phyloP scores from a whole-genome alignment of 2,888 invertebrate genomes.

The Mimumesa dahlbomi region DNA sequence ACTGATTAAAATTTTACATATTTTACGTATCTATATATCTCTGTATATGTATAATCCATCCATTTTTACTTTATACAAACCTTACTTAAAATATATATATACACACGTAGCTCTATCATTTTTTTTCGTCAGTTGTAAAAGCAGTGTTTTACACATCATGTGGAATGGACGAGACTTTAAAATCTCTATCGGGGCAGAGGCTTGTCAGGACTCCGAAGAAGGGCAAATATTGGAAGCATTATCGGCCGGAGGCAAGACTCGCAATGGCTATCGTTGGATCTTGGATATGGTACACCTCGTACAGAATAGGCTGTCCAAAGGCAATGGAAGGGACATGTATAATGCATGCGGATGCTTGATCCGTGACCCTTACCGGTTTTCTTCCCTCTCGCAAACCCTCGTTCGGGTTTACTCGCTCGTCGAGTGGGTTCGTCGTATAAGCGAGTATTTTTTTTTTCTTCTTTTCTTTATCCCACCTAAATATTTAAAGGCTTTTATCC shows the following conservation, averaged over 20 bases:
- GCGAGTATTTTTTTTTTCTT: constrained; percentile 45
- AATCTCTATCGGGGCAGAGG: background rate
- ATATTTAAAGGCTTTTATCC: constrained; percentile 69
- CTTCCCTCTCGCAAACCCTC: constrained; percentile 28
- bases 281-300: constrained; percentile 23
- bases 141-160: no score
- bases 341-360: constrained; percentile 68
- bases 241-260: constrained; percentile 23
- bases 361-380: constrained; percentile 59
- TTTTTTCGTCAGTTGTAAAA: no score
- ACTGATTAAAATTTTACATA: no score
- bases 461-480: constrained; percentile 43
- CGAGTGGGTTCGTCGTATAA: constrained; percentile 32
- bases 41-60: no score
- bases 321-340: constrained; percentile 61
- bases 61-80: no score
- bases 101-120: no score
- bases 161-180: background rate
- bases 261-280: constrained; percentile 24
- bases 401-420: constrained; percentile 36
- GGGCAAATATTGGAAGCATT: constrained; percentile 40
- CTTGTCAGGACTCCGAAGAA: constrained; percentile 4
- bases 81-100: no score
- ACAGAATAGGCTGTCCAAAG: constrained; percentile 51
- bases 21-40: no score